These are phyloP conservation scores for Reinhardtius hippoglossoides DNA, from an alignment of 2,113 vertebrate genomes.

Conservation along the genomic window DNA sequence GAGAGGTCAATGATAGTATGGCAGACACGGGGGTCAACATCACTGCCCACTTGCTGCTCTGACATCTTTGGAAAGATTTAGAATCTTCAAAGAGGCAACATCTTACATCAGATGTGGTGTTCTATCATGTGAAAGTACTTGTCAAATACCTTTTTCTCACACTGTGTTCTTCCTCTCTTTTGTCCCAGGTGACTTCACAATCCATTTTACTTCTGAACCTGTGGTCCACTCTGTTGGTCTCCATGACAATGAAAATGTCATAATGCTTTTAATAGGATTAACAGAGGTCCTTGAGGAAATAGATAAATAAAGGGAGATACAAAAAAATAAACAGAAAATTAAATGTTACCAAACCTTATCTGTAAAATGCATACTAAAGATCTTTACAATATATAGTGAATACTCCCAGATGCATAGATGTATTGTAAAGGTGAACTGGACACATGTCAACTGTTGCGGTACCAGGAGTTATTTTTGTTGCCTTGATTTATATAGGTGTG, in stretches of 20 bases:
- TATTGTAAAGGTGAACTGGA: neutral
- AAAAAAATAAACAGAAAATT: neutral
- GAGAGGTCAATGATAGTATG: too few relatives aligned
- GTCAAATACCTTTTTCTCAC: slow-evolving; percentile 20
- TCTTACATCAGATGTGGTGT: slow-evolving; percentile 7
- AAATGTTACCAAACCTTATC: too few relatives aligned
- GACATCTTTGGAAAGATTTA: slow-evolving; percentile 7
- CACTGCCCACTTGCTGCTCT: slow-evolving; percentile 19
- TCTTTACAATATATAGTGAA: neutral
- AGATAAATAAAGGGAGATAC: neutral
- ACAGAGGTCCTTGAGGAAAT: neutral
- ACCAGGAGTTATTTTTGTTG: neutral
- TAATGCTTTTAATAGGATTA: slow-evolving; percentile 22
- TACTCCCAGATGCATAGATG: neutral
- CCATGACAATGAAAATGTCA: slow-evolving; percentile 11
- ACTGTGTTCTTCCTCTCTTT: neutral
- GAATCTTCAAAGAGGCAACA: slow-evolving; percentile 17
- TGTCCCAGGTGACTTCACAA: slow-evolving; percentile 12
- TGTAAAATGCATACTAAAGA: neutral
- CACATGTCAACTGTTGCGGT: neutral
- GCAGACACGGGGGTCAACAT: neutral
- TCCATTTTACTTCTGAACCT: slow-evolving; percentile 27
- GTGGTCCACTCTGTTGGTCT: slow-evolving; percentile 2
- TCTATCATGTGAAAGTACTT: slow-evolving; percentile 44
- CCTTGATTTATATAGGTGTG: slow-evolving; percentile 15